phyloP scores from a whole-genome alignment of 2,888 invertebrate species.

The Lutraria lutraria region DNA sequence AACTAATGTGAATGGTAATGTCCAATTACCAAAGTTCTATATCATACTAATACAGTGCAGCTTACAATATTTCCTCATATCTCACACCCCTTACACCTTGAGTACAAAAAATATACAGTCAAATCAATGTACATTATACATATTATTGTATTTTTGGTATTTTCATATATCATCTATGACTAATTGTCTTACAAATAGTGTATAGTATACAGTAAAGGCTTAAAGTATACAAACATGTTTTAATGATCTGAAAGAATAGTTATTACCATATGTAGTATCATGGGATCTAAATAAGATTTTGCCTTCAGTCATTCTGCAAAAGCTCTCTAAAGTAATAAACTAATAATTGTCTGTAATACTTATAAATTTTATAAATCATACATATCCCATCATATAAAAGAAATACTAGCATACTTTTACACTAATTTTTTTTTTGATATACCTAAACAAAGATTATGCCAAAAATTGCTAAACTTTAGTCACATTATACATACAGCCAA shows the following conservation, averaged over 20 bases:
- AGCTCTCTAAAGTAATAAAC: too few species aligned
- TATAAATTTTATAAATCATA: too few species aligned
- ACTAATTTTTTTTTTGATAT: too few species aligned
- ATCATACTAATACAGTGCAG: background rate
- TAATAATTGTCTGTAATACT: too few species aligned
- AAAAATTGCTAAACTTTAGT: too few species aligned
- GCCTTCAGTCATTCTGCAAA: too few species aligned
- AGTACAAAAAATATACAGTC: conserved; percentile 19
- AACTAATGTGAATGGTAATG: background rate
- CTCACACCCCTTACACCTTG: conserved; percentile 14
- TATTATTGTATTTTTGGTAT: background rate
- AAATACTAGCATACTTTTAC: too few species aligned
- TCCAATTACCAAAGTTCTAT: background rate
- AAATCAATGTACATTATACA: background rate
- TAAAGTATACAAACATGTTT: background rate
- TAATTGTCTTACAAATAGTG: background rate
- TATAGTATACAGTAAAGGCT: background rate
- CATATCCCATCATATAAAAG: too few species aligned
- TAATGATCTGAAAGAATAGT: background rate
- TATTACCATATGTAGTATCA: background rate
- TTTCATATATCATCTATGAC: background rate
- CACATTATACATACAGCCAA: too few species aligned
- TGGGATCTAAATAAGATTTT: too few species aligned
- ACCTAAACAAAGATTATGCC: too few species aligned
- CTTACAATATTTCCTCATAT: background rate